Evolutionary conservation across 2,113 vertebrate species (phyloP), one percentile per base, ranked within the genome.

Genomic region (Sisor rabdophorus): DNA sequence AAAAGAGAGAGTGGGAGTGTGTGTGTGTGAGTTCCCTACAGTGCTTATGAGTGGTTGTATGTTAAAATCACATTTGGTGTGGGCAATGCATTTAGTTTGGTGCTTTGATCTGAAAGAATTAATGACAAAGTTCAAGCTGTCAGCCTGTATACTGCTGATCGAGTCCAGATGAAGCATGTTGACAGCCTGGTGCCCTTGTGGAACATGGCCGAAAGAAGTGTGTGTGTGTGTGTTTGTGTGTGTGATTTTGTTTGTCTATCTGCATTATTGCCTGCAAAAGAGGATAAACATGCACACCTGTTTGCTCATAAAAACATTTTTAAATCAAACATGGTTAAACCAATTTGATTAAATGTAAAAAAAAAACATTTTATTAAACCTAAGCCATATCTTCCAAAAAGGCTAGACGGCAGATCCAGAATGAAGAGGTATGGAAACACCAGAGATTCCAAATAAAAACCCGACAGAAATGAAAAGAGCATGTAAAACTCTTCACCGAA

Each of bases 91-190:
- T 84, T 84, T 69, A 55, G 69, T 40, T 54, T 71, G 65, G 17
- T 69, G 80, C 85, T 89, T 89, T 90, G 84, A 89, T 87, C 83
- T 85, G 76, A 80, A 81, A 87, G 77, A 86, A 88, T 87, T 81
- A 87, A 89, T 84, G 83, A 89, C 81, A 86, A 56, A 82, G 84
- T 89, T 90, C 84, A 89, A 88, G 84, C 78, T 90, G 87, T 89
- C 85, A 83, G 81, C 55, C 54, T 71, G 79, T 76, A 47, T 61
- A 75, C 32, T 73, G 63, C 68, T 87, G 88, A 89, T 87, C 80
- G 85, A 89, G 26, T 80, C 88, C 89, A 91, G 81, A 85, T 78
- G 78, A 85, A 73, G 11, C 68, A 24, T 24, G 36, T 58, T 79
- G 78, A 85, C 75, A 80, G 71, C 44, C 30, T 40, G 55, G 32